Percentiles rank a stretch among this genome's conserved stretches.
Evolutionary conservation across 2,797 vertebrate species (phyloP).

Genomic region (Hippopotamyrus pictus): DNA sequence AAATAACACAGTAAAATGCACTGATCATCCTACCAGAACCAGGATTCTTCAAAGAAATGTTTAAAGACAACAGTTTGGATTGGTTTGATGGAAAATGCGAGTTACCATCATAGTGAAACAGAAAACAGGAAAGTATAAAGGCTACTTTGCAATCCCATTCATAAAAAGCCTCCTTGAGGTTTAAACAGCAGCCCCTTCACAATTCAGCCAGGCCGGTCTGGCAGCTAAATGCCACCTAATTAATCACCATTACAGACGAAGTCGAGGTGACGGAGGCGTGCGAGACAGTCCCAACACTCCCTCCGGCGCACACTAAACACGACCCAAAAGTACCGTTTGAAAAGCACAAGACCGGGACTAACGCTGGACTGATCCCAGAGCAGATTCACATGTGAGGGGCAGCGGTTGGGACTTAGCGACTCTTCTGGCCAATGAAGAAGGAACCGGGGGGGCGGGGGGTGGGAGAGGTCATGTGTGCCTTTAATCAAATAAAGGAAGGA

Average conservation of each 20-base stretch:
- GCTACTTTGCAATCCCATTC: neutral
- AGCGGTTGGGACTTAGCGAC: neutral
- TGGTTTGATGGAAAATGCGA: neutral
- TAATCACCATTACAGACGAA: neutral
- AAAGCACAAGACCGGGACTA: neutral
- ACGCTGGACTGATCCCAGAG: neutral
- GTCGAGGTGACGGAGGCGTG: neutral
- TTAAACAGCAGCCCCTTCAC: neutral
- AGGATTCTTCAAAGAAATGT: neutral
- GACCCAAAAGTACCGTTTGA: neutral
- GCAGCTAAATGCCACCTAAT: neutral
- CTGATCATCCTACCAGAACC: neutral
- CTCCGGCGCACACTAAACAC: neutral
- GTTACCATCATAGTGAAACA: neutral
- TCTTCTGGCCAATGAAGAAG: neutral
- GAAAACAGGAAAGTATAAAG: neutral
- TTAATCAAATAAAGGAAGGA: slow-evolving; percentile 22
- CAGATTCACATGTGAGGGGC: neutral
- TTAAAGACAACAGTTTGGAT: neutral
- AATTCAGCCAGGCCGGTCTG: neutral
- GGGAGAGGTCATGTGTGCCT: slow-evolving; percentile 9
- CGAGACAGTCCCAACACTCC: neutral
- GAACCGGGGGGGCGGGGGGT: neutral
- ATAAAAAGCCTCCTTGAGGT: neutral
- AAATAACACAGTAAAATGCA: neutral